These are phyloP conservation scores for Jaculus jaculus DNA, from an alignment of 2,113 vertebrate species.

Conservation along the genomic window DNA sequence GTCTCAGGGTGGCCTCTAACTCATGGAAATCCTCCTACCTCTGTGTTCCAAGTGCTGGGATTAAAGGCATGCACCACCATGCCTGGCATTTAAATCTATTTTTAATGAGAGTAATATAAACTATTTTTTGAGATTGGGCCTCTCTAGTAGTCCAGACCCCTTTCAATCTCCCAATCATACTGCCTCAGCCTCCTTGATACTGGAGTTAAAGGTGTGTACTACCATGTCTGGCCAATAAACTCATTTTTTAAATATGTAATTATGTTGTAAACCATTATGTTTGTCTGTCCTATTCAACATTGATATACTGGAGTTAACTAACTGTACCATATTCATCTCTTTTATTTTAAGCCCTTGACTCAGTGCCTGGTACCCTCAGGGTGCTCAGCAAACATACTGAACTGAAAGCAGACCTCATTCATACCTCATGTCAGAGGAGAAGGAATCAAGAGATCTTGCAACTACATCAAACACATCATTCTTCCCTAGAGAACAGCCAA, in stretches of 20 bases:
- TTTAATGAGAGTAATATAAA: constrained; percentile 8
- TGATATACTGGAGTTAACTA: background rate
- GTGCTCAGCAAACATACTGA: background rate
- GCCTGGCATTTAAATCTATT: background rate
- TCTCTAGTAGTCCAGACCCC: background rate
- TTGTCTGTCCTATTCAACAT: constrained; percentile 21
- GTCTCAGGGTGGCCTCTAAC: too few species aligned
- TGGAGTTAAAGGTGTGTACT: background rate
- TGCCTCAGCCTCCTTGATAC: background rate
- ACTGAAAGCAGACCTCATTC: background rate
- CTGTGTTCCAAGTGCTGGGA: too few species aligned
- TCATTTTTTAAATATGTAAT: background rate
- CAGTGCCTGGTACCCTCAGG: background rate
- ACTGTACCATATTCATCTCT: background rate
- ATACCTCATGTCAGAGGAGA: background rate
- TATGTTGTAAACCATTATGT: constrained; percentile 1
- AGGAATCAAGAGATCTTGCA: background rate
- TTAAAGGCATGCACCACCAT: too few species aligned
- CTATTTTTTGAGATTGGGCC: background rate
- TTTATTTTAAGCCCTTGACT: background rate
- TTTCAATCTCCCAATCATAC: background rate
- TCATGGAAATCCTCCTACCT: too few species aligned
- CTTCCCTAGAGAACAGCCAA: constrained; percentile 9
- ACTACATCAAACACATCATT: background rate
- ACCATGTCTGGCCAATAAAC: background rate